Conservation (phyloP, 2,888 invertebrate species). For the Stramonita haemastoma region DNA sequence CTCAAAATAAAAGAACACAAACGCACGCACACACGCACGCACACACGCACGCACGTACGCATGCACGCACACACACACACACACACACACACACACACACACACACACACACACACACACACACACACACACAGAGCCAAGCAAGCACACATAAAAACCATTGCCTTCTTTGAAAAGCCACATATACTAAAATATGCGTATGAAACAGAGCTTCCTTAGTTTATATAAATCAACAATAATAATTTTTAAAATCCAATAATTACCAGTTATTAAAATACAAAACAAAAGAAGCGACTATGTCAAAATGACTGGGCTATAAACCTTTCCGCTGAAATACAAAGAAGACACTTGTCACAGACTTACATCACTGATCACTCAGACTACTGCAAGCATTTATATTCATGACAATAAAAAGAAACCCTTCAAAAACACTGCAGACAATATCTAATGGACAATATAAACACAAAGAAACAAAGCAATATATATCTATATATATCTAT, state of each 20-base stretch:
- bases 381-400: too few relatives aligned
- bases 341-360: too few relatives aligned
- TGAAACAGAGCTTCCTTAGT: not conserved
- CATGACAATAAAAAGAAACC: too few relatives aligned
- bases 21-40: too few relatives aligned
- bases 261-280: too few relatives aligned
- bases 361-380: too few relatives aligned
- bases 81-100: constrained; percentile 20
- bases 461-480: too few relatives aligned
- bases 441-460: too few relatives aligned
- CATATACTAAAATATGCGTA: not conserved
- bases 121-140: constrained; percentile 12
- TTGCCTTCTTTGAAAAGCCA: not conserved
- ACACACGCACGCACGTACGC: not conserved
- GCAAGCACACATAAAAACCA: not conserved
- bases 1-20: too few relatives aligned
- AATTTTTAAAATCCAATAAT: not conserved
- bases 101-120: constrained; percentile 10
- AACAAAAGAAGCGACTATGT: not conserved
- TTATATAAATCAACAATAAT: not conserved
- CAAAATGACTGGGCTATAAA: too few relatives aligned
- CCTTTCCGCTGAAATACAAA: too few relatives aligned
- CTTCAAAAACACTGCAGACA: too few relatives aligned
- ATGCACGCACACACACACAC: constrained; percentile 8
- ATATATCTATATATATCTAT: not conserved